These are phyloP conservation scores for Dilophus febrilis DNA, from an alignment of 2,888 invertebrate species.

Conservation along the genomic window DNA sequence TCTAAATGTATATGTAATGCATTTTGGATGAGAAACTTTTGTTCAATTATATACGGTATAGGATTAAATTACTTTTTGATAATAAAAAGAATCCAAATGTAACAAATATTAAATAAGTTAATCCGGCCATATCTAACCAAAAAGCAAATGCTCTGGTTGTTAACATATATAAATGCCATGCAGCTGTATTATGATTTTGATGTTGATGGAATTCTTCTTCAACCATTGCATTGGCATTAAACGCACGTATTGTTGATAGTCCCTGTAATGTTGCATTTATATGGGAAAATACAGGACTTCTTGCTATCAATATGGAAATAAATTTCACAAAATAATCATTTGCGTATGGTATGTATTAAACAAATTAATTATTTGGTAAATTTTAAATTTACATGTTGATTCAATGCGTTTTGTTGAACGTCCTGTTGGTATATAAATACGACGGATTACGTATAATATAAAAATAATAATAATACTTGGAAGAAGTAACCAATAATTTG, in stretches of 20 bases:
- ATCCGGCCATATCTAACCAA: constrained; percentile 51
- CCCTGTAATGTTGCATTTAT: constrained; percentile 55
- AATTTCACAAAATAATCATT: background rate
- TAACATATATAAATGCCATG: constrained; percentile 54
- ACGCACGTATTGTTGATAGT: constrained; percentile 53
- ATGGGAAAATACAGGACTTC: constrained; percentile 57
- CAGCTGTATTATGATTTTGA: constrained; percentile 45
- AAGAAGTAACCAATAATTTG: constrained; percentile 42
- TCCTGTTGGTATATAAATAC: constrained; percentile 35
- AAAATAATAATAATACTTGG: constrained; percentile 40
- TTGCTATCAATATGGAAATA: constrained; percentile 37
- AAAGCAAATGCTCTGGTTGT: constrained; percentile 55
- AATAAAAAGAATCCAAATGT: constrained; percentile 46
- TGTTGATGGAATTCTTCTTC: constrained; percentile 38
- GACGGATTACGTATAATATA: constrained; percentile 40
- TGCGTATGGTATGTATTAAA: too few species aligned
- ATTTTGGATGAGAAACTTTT: background rate
- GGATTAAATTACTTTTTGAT: constrained; percentile 12
- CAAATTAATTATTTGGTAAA: background rate
- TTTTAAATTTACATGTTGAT: constrained; percentile 19
- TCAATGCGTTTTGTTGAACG: constrained; percentile 34
- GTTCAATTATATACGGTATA: background rate
- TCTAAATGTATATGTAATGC: background rate
- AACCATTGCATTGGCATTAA: constrained; percentile 40
- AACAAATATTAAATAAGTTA: constrained; percentile 45